These are phyloP conservation scores for Cephus cinctus DNA, from an alignment of 1,140 invertebrate species.

Conservation along the genomic window DNA sequence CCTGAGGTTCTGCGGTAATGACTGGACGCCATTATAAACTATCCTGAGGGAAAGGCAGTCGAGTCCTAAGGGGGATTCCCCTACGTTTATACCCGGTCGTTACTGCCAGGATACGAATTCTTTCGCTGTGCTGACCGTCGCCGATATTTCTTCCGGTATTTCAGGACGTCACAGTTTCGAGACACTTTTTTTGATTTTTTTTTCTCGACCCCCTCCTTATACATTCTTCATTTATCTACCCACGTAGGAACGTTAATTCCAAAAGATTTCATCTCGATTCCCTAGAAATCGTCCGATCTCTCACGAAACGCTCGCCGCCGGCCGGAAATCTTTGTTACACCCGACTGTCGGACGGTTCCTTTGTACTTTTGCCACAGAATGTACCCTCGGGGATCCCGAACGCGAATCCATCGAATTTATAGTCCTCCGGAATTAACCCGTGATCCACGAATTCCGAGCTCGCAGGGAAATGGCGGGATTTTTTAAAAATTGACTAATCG, in stretches of 20 bases:
- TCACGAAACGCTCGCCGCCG: too few relatives aligned
- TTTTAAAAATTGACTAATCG: background rate
- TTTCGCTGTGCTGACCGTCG: slow-evolving; percentile 46
- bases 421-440: slow-evolving; percentile 33
- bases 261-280: too few relatives aligned
- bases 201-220: too few relatives aligned
- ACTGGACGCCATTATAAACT: slow-evolving; percentile 58
- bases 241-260: too few relatives aligned
- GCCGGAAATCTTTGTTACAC: too few relatives aligned
- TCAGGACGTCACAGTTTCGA: too few relatives aligned
- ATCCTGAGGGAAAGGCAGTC: slow-evolving; percentile 52
- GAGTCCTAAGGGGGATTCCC: slow-evolving; percentile 12
- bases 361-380: too few relatives aligned
- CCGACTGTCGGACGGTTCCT: too few relatives aligned
- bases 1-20: slow-evolving; percentile 53
- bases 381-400: too few relatives aligned
- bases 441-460: slow-evolving; percentile 29
- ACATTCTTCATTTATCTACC: too few relatives aligned
- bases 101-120: slow-evolving; percentile 54
- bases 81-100: slow-evolving; percentile 40
- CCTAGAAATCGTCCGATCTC: too few relatives aligned
- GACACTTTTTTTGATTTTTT: too few relatives aligned
- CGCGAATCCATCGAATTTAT: slow-evolving; percentile 37
- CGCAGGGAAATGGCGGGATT: slow-evolving; percentile 11
- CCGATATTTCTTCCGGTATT: slow-evolving; percentile 46